phyloP scores from a whole-genome alignment of 2,797 vertebrate species.

The Brachyalestes nurse region DNA sequence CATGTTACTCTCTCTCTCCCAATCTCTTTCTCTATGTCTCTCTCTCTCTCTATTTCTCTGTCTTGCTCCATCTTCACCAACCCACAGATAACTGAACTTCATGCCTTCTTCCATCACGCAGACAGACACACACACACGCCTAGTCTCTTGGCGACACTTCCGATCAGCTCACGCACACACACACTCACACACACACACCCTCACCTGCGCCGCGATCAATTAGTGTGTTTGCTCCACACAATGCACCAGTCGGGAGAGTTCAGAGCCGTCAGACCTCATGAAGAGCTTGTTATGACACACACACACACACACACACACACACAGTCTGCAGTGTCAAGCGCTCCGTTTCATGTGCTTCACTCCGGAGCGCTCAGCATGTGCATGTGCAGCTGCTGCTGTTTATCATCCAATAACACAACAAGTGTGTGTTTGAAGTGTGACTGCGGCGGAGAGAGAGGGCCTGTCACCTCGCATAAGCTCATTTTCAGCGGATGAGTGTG shows the following conservation, averaged over 20 bases:
- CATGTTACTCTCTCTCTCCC: slow-evolving; percentile 41
- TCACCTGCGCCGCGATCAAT: slow-evolving; percentile 53
- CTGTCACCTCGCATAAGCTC: slow-evolving; percentile 48
- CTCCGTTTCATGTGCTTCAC: slow-evolving; percentile 48
- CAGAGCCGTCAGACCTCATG: slow-evolving; percentile 54
- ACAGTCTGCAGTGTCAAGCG: slow-evolving; percentile 47
- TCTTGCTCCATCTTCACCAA: slow-evolving; percentile 1
- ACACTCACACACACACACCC: slow-evolving; percentile 6
- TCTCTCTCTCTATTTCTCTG: slow-evolving; percentile 25
- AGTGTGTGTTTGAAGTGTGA: slow-evolving; percentile 56
- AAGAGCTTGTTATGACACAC: slow-evolving; percentile 41
- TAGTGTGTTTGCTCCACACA: slow-evolving; percentile 51
- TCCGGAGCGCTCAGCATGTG: slow-evolving; percentile 30
- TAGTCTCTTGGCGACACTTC: slow-evolving; percentile 30
- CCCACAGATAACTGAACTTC: slow-evolving; percentile 43
- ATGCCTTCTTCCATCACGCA: slow-evolving; percentile 41
- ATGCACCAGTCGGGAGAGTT: slow-evolving; percentile 46
- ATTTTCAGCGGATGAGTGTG: slow-evolving; percentile 27
- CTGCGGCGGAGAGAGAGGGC: slow-evolving; percentile 44
- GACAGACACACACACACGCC: background rate
- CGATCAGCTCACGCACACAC: slow-evolving; percentile 23
- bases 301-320: slow-evolving; percentile 11
- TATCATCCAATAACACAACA: slow-evolving; percentile 53
- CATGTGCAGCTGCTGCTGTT: slow-evolving; percentile 49
- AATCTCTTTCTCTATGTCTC: slow-evolving; percentile 45